Evolutionary conservation across 2,888 invertebrate species (phyloP).

Genomic region (Agriopis marginaria): DNA sequence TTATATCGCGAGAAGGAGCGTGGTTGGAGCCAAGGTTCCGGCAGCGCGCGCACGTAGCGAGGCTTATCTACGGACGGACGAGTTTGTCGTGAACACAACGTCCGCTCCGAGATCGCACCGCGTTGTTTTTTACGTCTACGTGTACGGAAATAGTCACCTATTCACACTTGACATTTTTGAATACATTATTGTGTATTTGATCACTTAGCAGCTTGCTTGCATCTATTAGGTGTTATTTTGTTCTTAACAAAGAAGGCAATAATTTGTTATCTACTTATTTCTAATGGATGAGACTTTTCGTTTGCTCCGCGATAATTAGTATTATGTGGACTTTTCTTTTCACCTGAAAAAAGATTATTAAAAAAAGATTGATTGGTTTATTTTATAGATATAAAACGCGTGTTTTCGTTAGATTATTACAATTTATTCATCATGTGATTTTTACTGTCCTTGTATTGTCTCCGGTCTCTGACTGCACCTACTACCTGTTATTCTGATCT

Average conservation of each 20-base stretch:
- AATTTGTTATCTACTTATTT: background rate
- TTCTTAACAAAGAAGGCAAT: background rate
- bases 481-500: conserved; percentile 15
- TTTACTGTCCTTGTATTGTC: conserved; percentile 21
- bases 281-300: background rate
- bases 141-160: conserved; percentile 28
- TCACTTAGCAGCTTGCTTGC: conserved; percentile 8
- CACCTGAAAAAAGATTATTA: background rate
- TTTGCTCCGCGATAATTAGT: background rate
- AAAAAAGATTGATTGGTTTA: background rate
- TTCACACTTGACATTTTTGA: conserved; percentile 22
- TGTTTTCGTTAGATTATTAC: conserved; percentile 4
- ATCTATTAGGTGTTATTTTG: background rate
- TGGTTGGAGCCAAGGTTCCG: conserved; percentile 77
- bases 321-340: background rate
- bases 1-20: conserved; percentile 81
- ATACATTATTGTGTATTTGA: conserved; percentile 6
- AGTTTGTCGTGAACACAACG: conserved; percentile 69
- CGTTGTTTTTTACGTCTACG: conserved; percentile 41
- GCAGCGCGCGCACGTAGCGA: conserved; percentile 61
- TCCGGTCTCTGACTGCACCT: conserved; percentile 12
- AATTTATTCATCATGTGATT: conserved; percentile 25
- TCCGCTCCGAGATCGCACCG: conserved; percentile 44
- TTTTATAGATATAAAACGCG: background rate
- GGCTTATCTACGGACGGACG: conserved; percentile 71